Conservation (phyloP, 2,888 invertebrate species). For the Sinohyriopsis cumingii region DNA sequence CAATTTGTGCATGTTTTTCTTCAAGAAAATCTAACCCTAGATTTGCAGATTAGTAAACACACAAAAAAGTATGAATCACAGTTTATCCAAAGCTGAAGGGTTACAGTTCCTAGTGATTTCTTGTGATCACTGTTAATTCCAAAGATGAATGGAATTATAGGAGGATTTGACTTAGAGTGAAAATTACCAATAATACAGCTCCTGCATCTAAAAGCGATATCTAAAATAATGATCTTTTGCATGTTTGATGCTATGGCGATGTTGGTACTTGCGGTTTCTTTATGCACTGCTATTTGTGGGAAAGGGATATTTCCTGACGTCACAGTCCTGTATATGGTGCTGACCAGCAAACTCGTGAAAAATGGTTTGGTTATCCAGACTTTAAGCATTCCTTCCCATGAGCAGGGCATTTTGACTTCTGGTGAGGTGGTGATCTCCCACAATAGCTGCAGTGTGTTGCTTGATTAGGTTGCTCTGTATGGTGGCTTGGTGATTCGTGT, state of each 20-base stretch:
- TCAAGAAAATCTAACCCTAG: constrained; percentile 1
- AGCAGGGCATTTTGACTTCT: background rate
- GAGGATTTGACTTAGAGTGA: background rate
- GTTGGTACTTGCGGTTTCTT: background rate
- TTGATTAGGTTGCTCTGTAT: background rate
- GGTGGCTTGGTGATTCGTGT: too few species aligned
- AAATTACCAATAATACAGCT: background rate
- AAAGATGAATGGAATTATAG: background rate
- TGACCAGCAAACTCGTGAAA: background rate
- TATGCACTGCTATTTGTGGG: background rate
- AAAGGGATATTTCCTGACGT: background rate
- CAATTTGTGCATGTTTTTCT: constrained; percentile 1
- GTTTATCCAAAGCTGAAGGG: background rate
- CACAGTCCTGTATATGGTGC: background rate
- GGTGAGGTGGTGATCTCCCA: background rate
- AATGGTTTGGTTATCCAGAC: background rate
- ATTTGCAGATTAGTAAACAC: background rate
- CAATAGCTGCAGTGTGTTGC: background rate
- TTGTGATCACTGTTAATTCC: background rate
- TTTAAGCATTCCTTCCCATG: background rate
- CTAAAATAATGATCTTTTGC: background rate
- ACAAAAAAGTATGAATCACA: background rate
- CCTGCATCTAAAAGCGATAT: background rate
- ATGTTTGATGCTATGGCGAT: background rate
- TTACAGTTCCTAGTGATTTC: background rate